Evolutionary conservation across 1,140 invertebrate species (phyloP).

Genomic region (Cylas formicarius): DNA sequence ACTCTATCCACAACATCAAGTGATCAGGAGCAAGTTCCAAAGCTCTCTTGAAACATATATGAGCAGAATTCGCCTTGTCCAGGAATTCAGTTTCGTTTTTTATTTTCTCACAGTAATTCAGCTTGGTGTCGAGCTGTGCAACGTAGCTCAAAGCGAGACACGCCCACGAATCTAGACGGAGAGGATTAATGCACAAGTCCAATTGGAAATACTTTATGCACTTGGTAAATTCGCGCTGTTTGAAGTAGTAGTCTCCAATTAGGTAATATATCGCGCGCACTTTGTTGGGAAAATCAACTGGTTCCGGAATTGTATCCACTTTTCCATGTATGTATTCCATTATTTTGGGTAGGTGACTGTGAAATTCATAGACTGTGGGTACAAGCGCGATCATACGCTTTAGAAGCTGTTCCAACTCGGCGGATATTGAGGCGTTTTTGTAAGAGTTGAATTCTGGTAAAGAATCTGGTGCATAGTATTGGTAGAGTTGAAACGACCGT

Average conservation of each 20-base stretch:
- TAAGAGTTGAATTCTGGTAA: conserved; percentile 81
- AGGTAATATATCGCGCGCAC: conserved; percentile 73
- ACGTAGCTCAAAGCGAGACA: conserved; percentile 76
- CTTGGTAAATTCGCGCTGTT: conserved; percentile 60
- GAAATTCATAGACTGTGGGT: conserved; percentile 59
- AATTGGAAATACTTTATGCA: conserved; percentile 75
- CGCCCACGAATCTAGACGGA: conserved; percentile 86
- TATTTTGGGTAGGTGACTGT: conserved; percentile 51
- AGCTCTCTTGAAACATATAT: conserved; percentile 71
- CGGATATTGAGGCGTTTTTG: conserved; percentile 60
- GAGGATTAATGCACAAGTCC: conserved; percentile 73
- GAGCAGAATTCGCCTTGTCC: conserved; percentile 59
- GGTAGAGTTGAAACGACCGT: conserved; percentile 67
- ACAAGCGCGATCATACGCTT: conserved; percentile 66
- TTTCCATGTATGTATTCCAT: conserved; percentile 60
- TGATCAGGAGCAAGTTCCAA: conserved; percentile 63
- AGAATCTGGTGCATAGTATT: conserved; percentile 72
- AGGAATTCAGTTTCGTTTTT: conserved; percentile 65
- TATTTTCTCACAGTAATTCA: conserved; percentile 65
- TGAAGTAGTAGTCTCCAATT: conserved; percentile 86
- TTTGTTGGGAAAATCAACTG: conserved; percentile 36
- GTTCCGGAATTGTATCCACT: conserved; percentile 46
- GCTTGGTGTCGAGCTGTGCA: conserved; percentile 69
- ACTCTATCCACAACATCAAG: conserved; percentile 80
- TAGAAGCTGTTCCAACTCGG: conserved; percentile 71